phyloP scores from a whole-genome alignment of 2,797 vertebrate species.

The Sebastiscus albofasciatus region DNA sequence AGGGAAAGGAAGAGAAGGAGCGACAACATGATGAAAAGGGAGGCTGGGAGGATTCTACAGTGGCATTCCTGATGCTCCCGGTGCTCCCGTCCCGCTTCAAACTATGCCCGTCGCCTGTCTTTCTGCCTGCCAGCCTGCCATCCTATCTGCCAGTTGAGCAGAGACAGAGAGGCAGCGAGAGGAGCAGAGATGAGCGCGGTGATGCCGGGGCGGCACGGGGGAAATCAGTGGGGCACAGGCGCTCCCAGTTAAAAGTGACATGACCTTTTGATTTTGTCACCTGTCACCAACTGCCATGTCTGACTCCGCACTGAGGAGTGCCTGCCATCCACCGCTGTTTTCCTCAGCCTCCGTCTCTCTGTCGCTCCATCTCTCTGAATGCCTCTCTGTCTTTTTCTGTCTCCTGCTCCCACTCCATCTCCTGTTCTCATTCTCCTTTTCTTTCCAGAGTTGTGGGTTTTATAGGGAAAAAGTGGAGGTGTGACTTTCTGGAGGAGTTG shows the following conservation, averaged over 20 bases:
- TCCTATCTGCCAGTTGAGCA: slow-evolving; percentile 80
- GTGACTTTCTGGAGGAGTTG: slow-evolving; percentile 69
- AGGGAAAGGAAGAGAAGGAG: slow-evolving; percentile 49
- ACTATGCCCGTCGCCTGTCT: slow-evolving; percentile 79
- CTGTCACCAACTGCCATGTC: slow-evolving; percentile 92
- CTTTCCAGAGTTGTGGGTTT: slow-evolving; percentile 61
- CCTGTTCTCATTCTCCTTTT: slow-evolving; percentile 72
- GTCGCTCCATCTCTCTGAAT: slow-evolving; percentile 68
- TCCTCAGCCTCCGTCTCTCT: slow-evolving; percentile 64
- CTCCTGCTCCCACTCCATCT: slow-evolving; percentile 76
- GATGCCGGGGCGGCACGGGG: slow-evolving; percentile 86
- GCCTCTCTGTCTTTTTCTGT: slow-evolving; percentile 74
- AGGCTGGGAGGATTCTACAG: slow-evolving; percentile 74
- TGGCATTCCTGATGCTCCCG: slow-evolving; percentile 76
- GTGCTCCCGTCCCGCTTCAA: slow-evolving; percentile 82
- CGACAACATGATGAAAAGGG: slow-evolving; percentile 73
- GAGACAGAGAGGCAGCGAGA: slow-evolving; percentile 73
- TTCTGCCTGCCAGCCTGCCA: slow-evolving; percentile 80
- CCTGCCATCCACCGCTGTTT: slow-evolving; percentile 76
- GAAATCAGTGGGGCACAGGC: slow-evolving; percentile 97
- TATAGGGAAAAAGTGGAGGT: slow-evolving; percentile 58
- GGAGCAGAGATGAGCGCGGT: slow-evolving; percentile 66
- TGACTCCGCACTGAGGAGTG: slow-evolving; percentile 79
- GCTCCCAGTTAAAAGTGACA: slow-evolving; percentile 97
- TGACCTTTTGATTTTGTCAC: slow-evolving; percentile 99